phyloP scores from a whole-genome alignment of 2,888 invertebrate genomes.

The Hirtodrosophila alboralis region DNA sequence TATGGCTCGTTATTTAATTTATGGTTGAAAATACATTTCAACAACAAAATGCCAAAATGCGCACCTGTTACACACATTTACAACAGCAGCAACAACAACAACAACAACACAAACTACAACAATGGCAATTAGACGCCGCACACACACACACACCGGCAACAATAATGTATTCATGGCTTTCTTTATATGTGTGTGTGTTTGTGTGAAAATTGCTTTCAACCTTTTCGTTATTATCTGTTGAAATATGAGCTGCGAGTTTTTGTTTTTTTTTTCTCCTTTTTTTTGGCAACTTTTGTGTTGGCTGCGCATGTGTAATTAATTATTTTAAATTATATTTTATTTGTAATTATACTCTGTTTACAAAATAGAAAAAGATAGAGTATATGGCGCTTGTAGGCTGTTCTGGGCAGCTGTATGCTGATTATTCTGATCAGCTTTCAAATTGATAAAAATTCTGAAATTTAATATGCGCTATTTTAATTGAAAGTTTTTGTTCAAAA shows the following conservation, averaged over 20 bases:
- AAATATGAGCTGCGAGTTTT: conserved; percentile 65
- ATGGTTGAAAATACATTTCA: conserved; percentile 70
- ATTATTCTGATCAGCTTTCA: too few relatives aligned
- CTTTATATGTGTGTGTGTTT: conserved; percentile 4
- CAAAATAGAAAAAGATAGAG: too few relatives aligned
- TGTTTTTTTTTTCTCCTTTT: too few relatives aligned
- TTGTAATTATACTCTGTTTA: conserved; percentile 13
- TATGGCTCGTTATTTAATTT: conserved; percentile 76
- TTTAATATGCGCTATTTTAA: too few relatives aligned
- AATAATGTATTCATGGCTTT: conserved; percentile 64
- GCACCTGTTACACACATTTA: conserved; percentile 70
- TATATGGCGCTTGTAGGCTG: too few relatives aligned
- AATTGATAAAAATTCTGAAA: too few relatives aligned
- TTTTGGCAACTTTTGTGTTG: conserved; percentile 46
- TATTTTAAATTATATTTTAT: conserved; percentile 50
- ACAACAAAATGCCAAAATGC: conserved; percentile 54
- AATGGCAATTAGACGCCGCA: conserved; percentile 65
- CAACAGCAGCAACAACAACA: conserved; percentile 23
- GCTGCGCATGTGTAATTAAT: conserved; percentile 64
- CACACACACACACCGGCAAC: conserved; percentile 25
- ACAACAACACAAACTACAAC: conserved; percentile 50
- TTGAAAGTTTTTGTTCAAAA: too few relatives aligned
- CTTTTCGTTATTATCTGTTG: conserved; percentile 68
- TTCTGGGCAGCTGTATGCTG: too few relatives aligned
- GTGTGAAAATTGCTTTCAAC: conserved; percentile 48